Evolutionary conservation across 2,797 vertebrate genomes (phyloP), one percentile per base, ranked within the genome.

Genomic region (Phylloscopus collybita): DNA sequence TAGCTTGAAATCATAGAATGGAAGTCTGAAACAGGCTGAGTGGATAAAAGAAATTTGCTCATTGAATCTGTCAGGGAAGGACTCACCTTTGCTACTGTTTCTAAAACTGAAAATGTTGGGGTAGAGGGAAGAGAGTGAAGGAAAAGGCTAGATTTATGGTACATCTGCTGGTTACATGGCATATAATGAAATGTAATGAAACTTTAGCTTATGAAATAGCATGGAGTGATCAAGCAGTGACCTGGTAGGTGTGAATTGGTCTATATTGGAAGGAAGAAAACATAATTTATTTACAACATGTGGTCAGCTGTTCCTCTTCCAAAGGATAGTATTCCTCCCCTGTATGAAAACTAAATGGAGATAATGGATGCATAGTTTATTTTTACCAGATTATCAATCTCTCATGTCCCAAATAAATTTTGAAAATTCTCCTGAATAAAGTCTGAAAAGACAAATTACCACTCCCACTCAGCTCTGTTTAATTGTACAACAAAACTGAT

Each of bases 231-330:
- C 29, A 70, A 84, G n/a, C 8, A 44, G 22, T 70, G 15, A 36
- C 23, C 22, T 32, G 8, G 6, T 57, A 65, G 23, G 2, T 0
- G 0, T n/a, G 22, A 71, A n/a, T 38, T 81, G 4, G 6, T 65
- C 20, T 27, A 3, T 21, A 49, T 1, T 40, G 11, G 51, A 83
- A 72, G 27, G 27, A 65, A 72, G 47, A 54, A 18, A n/a, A 16
- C 4, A 5, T 32, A 11, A 51, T 59, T 73, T 36, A 16, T 57
- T 70, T 85, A 32, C 10, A 44, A 11, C 1, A 2, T 53, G 16
- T 57, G 11, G 13, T 26, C 16, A 59, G 23, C 5, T 38, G 2
- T 51, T 92, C 13, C 5, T 64, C 4, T 36, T 74, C 4, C 51
- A 27, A 69, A 53, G 22, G 25, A 30, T 30, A 38, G 5, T 13